Evolutionary conservation across 2,797 vertebrate genomes (phyloP).

Genomic region (Enteromius afrohamiltoni): DNA sequence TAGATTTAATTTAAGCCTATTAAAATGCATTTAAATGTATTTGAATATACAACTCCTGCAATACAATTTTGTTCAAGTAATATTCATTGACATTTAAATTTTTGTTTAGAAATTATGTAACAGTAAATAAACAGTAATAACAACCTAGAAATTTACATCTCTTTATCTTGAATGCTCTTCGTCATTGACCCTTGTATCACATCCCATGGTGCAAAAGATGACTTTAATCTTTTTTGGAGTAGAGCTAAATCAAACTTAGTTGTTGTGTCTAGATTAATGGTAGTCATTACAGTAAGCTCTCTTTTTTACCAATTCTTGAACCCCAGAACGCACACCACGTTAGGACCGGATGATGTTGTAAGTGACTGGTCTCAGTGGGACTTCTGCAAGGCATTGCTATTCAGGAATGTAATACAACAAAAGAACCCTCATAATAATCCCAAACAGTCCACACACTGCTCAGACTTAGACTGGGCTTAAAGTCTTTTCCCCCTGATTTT

Average conservation of each 20-base stretch:
- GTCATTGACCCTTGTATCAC: neutral
- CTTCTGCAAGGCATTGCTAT: conserved; percentile 64
- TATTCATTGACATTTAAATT: neutral
- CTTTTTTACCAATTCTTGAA: neutral
- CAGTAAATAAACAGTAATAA: neutral
- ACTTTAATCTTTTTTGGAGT: neutral
- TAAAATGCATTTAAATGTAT: neutral
- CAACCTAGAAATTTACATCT: neutral
- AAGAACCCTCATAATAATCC: conserved; percentile 72
- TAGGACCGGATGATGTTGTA: conserved; percentile 50
- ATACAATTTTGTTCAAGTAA: neutral
- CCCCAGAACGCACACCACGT: neutral
- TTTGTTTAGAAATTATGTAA: neutral
- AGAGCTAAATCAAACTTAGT: neutral
- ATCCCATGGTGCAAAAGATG: neutral
- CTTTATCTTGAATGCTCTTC: neutral
- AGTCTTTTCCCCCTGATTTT: conserved; percentile 53
- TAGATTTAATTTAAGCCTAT: neutral
- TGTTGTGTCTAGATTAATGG: neutral
- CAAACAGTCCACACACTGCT: conserved; percentile 69
- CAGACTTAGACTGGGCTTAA: conserved; percentile 63
- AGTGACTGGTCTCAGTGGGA: conserved; percentile 62
- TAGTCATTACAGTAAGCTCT: neutral
- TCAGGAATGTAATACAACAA: conserved; percentile 74
- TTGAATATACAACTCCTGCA: neutral